Percentiles rank a stretch among this genome's conserved stretches.
Conservation (phyloP, 2,888 invertebrate genomes). For the Agonopterix heracliana region DNA sequence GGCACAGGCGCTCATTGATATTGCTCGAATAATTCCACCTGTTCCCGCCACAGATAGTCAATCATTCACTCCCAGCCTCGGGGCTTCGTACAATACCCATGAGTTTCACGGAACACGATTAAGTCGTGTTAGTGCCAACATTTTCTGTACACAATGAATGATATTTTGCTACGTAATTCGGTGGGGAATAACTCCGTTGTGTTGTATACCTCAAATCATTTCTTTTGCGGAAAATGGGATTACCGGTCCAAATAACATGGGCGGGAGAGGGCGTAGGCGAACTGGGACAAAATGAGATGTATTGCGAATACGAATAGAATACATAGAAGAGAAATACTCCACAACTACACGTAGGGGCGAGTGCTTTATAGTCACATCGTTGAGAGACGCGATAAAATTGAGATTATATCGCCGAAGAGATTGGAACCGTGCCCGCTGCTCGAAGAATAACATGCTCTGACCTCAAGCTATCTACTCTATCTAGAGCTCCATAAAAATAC, state of each 20-base stretch:
- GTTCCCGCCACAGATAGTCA: slow-evolving; percentile 1
- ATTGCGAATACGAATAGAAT: slow-evolving; percentile 27
- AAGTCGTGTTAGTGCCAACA: background rate
- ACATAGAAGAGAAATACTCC: slow-evolving; percentile 24
- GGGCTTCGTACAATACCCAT: background rate
- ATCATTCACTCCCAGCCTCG: slow-evolving; percentile 4
- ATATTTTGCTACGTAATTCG: slow-evolving; percentile 17
- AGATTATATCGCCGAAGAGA: slow-evolving; percentile 38
- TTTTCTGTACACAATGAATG: slow-evolving; percentile 13
- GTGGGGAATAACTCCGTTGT: slow-evolving; percentile 19
- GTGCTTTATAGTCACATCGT: slow-evolving; percentile 25
- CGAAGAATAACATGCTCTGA: slow-evolving; percentile 10
- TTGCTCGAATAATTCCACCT: slow-evolving; percentile 5
- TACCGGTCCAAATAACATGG: slow-evolving; percentile 28
- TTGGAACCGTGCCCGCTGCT: slow-evolving; percentile 45
- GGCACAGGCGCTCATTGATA: background rate
- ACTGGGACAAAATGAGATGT: slow-evolving; percentile 30
- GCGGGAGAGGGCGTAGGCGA: slow-evolving; percentile 20
- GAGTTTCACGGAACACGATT: background rate
- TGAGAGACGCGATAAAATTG: slow-evolving; percentile 38
- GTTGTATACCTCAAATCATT: slow-evolving; percentile 24
- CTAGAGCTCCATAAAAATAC: background rate
- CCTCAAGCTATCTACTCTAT: slow-evolving; percentile 8
- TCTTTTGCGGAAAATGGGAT: slow-evolving; percentile 31
- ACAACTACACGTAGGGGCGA: slow-evolving; percentile 16